Evolutionary conservation across 2,797 vertebrate species (phyloP).

Genomic region (Sitta carolinensis): DNA sequence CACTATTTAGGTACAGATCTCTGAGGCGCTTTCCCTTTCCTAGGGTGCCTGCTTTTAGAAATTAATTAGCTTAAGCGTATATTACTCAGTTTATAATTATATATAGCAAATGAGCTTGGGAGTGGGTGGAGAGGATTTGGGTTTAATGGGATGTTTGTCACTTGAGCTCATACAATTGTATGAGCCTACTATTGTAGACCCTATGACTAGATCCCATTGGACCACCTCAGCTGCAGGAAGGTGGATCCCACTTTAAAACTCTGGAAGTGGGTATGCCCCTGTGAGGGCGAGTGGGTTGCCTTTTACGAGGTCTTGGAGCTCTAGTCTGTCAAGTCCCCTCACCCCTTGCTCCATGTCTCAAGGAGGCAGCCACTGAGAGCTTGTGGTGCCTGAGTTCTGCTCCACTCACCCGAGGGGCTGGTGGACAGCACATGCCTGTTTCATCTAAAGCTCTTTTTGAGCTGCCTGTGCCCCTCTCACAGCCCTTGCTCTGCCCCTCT

Average conservation of each 20-base stretch:
- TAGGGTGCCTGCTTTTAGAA: conserved; percentile 58
- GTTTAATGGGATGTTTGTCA: background rate
- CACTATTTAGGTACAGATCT: conserved; percentile 54
- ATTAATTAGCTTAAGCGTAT: conserved; percentile 55
- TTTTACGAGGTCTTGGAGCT: background rate
- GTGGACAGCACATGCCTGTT: rapidly evolving
- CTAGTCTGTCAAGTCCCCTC: background rate
- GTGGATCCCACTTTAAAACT: background rate
- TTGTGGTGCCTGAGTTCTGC: rapidly evolving
- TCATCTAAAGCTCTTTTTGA: rapidly evolving
- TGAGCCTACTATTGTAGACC: background rate
- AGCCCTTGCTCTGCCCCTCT: background rate
- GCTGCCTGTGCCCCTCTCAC: background rate
- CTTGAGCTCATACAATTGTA: background rate
- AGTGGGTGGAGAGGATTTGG: background rate
- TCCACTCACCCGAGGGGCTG: rapidly evolving
- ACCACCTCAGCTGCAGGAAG: background rate
- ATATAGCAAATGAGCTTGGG: background rate
- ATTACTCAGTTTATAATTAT: conserved; percentile 53
- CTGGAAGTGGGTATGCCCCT: background rate
- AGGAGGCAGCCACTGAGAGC: background rate
- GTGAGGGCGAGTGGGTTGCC: rapidly evolving
- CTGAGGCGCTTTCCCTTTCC: conserved; percentile 57
- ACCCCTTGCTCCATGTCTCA: rapidly evolving
- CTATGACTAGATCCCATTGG: background rate